phyloP scores from a whole-genome alignment of 2,113 vertebrate species.

The Oreochromis spilurus region DNA sequence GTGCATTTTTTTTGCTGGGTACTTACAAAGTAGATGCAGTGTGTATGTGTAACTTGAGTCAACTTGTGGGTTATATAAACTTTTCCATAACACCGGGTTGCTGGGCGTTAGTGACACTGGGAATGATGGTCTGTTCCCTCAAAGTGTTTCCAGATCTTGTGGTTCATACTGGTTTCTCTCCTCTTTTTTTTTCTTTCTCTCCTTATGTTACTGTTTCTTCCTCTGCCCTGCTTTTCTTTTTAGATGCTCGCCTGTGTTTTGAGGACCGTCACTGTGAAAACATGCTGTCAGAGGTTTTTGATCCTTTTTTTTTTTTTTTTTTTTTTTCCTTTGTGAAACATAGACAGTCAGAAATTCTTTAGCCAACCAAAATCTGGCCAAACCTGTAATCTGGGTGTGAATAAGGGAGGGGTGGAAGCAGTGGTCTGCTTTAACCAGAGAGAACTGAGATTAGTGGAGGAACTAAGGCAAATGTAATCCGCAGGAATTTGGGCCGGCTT shows the following conservation, averaged over 20 bases:
- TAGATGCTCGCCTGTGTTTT: background rate
- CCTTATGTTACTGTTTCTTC: background rate
- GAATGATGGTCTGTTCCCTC: slow-evolving; percentile 44
- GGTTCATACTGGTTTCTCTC: slow-evolving; percentile 11
- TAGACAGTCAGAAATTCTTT: slow-evolving; percentile 29
- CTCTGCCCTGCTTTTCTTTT: background rate
- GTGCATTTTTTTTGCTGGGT: background rate
- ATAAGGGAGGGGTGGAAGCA: slow-evolving; percentile 35
- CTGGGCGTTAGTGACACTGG: slow-evolving; percentile 20
- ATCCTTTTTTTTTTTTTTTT: background rate
- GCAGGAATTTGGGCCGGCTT: slow-evolving; percentile 37
- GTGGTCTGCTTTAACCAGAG: slow-evolving; percentile 19
- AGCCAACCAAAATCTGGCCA: slow-evolving; percentile 5
- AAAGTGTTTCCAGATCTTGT: slow-evolving; percentile 49
- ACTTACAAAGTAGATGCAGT: background rate
- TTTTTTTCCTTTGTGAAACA: slow-evolving; percentile 5
- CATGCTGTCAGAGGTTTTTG: background rate
- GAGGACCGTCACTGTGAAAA: background rate
- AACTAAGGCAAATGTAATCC: slow-evolving; percentile 47
- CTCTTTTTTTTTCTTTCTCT: background rate
- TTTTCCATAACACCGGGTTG: background rate
- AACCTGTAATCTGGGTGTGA: slow-evolving; percentile 63
- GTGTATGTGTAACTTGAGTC: background rate
- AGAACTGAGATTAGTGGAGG: slow-evolving; percentile 26
- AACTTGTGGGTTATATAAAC: slow-evolving; percentile 11